Base-by-base conservation (phyloP, 2,797 vertebrate genomes). In the Phyllotis vaccarum region DNA sequence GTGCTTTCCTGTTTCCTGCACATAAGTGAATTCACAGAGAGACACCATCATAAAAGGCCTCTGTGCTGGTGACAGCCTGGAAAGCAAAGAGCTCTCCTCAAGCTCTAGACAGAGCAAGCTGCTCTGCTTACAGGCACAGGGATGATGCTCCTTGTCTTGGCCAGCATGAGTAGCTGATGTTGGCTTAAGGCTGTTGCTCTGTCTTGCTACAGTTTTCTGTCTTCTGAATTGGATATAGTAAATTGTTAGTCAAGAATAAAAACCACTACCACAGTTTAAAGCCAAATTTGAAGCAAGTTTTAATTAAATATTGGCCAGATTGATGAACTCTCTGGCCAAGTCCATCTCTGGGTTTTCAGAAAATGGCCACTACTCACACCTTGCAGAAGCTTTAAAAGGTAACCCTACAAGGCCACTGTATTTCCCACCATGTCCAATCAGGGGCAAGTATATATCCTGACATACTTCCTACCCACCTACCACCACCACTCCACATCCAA, bases 41-140 rank as follows among this genome's bases (percentile, higher is more conserved):
- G 1, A 40, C 31, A 24, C 40, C 17, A 3, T 70, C 70, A 60
- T 75, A 75, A 13, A 54, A 54, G 58, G 49, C 52, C 64, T 93
- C 62, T 54, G 75, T 19, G 78, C 56, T 11, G 21, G 13, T 13
- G 4, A 75, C 31, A 21, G 29, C 40, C 70, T 19, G 54, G 37
- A 52, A 56, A 70, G 87, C 79, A 40, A 62, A 79, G 68, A 43
- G 40, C 12, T 19, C 5, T 75, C 70, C n/a, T 14, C 40, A 76
- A 29, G 62, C 22, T 92, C 75, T 92, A 54, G 92, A 81, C 75
- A 74, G 82, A 90, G 76, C 72, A 85, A 78, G 27, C 70, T 60
- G 22, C 3, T 6, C 75, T 1, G 24, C 76, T 64, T 83, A 21
- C 54, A 90, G 76, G n/a, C 64, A 56, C 31, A 89, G 87, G 92